These are phyloP conservation scores for Umimayanthus chanpuru DNA, from an alignment of 92 coral and sea anemone genomes.

Conservation along the genomic window DNA sequence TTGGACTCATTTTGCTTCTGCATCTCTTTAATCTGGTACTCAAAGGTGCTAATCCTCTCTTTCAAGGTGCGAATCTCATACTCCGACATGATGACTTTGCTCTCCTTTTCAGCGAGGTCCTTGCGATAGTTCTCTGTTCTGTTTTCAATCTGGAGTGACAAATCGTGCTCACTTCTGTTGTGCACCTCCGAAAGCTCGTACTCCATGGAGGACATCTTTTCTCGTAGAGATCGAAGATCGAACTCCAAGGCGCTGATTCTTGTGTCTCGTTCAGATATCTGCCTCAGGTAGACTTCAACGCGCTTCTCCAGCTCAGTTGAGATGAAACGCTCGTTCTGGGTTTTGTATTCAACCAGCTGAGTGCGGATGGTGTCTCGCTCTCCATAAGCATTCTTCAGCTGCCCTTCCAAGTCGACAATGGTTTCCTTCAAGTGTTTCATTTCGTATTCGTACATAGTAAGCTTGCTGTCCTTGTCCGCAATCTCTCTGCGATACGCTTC, in stretches of 20 bases:
- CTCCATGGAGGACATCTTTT: slow-evolving; percentile 24
- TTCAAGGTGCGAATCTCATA: slow-evolving; percentile 42
- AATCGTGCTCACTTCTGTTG: slow-evolving; percentile 47
- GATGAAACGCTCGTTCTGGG: slow-evolving; percentile 49
- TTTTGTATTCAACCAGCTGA: slow-evolving; percentile 47
- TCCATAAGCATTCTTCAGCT: slow-evolving; percentile 28
- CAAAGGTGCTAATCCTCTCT: slow-evolving; percentile 47
- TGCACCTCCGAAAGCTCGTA: slow-evolving; percentile 37
- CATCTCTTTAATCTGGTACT: slow-evolving; percentile 37
- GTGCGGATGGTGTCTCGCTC: slow-evolving; percentile 50
- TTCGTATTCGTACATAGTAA: slow-evolving; percentile 33
- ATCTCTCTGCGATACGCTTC: slow-evolving; percentile 46
- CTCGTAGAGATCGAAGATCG: slow-evolving; percentile 38
- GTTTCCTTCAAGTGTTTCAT: slow-evolving; percentile 26
- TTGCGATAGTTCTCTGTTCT: slow-evolving; percentile 49
- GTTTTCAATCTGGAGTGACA: slow-evolving; percentile 51
- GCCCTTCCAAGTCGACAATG: slow-evolving; percentile 11
- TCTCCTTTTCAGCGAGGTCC: slow-evolving; percentile 46
- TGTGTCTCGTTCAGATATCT: slow-evolving; percentile 40
- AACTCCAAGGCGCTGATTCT: slow-evolving; percentile 40
- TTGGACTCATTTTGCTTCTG: slow-evolving; percentile 32
- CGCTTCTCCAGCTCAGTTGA: slow-evolving; percentile 44
- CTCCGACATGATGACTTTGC: slow-evolving; percentile 51
- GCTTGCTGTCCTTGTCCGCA: slow-evolving; percentile 51
- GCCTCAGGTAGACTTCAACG: slow-evolving; percentile 36